A percentile compares a stretch with the other conserved stretches of the same genome.
Conservation (phyloP, 2,888 invertebrate species). For the Girardia tigrina region DNA sequence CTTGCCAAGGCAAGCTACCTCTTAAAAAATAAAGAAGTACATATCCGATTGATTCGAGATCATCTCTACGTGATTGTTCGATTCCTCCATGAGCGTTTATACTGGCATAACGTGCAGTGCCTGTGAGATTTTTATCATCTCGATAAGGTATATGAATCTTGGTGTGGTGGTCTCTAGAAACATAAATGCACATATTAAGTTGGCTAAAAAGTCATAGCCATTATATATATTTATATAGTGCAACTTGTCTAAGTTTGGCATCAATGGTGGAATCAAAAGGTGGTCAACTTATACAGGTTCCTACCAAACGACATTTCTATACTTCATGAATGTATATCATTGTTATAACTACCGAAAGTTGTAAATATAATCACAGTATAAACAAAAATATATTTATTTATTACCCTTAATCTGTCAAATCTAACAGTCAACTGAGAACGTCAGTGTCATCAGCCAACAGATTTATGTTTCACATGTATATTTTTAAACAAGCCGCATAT, state of each 20-base stretch:
- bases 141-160: constrained; percentile 40
- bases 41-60: constrained; percentile 42
- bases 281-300: too few species aligned
- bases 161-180: constrained; percentile 51
- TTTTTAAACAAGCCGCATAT: too few species aligned
- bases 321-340: too few species aligned
- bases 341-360: too few species aligned
- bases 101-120: constrained; percentile 42
- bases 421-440: too few species aligned
- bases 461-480: too few species aligned
- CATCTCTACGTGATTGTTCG: constrained; percentile 41
- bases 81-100: constrained; percentile 42
- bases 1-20: constrained; percentile 41
- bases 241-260: not conserved
- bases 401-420: too few species aligned
- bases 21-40: constrained; percentile 41
- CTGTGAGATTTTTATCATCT: constrained; percentile 41
- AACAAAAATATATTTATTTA: too few species aligned
- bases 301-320: too few species aligned
- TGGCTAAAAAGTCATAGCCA: not conserved
- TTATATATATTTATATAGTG: too few species aligned
- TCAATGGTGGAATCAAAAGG: not conserved
- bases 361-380: too few species aligned
- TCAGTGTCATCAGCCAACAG: too few species aligned
- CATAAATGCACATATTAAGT: not conserved